Conservation (phyloP, 2,113 vertebrate species). For the Condylura cristata region DNA sequence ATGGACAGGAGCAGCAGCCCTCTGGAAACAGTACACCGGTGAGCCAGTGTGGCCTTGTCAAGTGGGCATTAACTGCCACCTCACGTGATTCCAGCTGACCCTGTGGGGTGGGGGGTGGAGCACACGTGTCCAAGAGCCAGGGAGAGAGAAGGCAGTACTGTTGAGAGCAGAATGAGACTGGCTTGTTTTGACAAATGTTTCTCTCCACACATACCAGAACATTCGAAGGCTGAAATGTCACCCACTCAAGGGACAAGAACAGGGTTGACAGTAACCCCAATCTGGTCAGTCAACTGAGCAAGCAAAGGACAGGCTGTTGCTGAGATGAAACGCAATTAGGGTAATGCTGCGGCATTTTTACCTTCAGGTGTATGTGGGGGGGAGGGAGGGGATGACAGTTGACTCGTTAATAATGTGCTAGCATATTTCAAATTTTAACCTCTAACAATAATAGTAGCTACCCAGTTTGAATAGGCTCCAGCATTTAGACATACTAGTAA, state of each 20-base stretch:
- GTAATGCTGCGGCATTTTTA: neutral
- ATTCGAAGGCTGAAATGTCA: neutral
- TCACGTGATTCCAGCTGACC: conserved; percentile 80
- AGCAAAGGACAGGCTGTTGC: neutral
- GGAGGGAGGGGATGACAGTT: neutral
- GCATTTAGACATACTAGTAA: neutral
- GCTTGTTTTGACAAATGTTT: neutral
- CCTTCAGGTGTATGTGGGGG: neutral
- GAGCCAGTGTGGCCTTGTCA: conserved; percentile 63
- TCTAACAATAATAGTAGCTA: neutral
- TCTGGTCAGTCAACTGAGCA: neutral
- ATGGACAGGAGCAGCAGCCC: conserved; percentile 53
- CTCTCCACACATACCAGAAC: neutral
- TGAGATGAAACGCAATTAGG: neutral
- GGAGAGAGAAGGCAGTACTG: neutral
- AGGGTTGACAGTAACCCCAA: neutral
- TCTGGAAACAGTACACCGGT: conserved; percentile 78
- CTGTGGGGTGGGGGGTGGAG: conserved; percentile 49
- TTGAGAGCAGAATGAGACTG: neutral
- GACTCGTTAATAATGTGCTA: neutral
- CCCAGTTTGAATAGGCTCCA: neutral
- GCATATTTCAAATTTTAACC: neutral
- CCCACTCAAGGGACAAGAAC: neutral
- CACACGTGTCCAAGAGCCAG: no score
- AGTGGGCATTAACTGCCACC: conserved; percentile 71